phyloP scores from a whole-genome alignment of 2,888 invertebrate species.

The Pseudococcus longispinus region DNA sequence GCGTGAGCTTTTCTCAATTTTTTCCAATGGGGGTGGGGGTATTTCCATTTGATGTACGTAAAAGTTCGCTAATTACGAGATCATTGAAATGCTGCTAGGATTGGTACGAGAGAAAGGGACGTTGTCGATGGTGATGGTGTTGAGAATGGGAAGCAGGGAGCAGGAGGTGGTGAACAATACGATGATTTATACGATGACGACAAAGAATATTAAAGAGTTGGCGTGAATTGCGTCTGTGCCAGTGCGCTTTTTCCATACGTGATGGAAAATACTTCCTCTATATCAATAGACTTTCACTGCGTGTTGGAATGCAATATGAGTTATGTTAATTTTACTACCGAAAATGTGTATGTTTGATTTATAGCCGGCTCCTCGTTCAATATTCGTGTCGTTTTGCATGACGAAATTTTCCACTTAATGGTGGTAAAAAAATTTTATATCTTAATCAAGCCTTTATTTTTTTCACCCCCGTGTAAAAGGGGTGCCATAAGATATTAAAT shows the following conservation, averaged over 20 bases:
- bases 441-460: constrained; percentile 25
- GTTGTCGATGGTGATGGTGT: background rate
- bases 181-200: constrained; percentile 43
- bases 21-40: background rate
- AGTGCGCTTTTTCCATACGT: constrained; percentile 36
- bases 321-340: constrained; percentile 44
- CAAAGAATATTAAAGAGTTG: constrained; percentile 47
- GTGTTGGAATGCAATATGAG: constrained; percentile 47
- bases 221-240: constrained; percentile 9
- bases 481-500: constrained; percentile 24
- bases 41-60: background rate
- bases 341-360: constrained; percentile 51
- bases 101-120: background rate
- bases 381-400: constrained; percentile 9
- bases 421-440: constrained; percentile 35
- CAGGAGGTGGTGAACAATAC: constrained; percentile 3
- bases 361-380: constrained; percentile 33
- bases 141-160: too few species aligned
- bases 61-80: background rate
- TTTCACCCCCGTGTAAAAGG: background rate
- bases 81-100: background rate
- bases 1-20: background rate
- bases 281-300: constrained; percentile 42
- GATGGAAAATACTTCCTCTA: constrained; percentile 44
- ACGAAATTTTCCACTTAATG: constrained; percentile 27